Evolutionary conservation across 2,888 invertebrate species (phyloP).

Genomic region (Rutpela maculata): DNA sequence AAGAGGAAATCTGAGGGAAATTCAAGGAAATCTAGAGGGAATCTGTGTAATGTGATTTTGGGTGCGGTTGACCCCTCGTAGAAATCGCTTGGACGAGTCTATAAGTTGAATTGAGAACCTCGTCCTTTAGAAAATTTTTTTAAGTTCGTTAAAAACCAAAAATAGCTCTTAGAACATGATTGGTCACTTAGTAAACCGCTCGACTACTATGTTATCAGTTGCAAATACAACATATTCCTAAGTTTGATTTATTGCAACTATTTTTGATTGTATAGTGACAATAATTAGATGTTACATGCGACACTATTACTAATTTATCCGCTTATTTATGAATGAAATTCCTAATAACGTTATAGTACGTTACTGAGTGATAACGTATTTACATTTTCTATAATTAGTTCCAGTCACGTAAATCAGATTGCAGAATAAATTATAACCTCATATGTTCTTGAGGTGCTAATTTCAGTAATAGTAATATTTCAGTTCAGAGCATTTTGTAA

Average conservation of each 20-base stretch:
- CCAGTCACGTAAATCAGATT: slow-evolving; percentile 40
- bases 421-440: slow-evolving; percentile 19
- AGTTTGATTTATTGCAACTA: slow-evolving; percentile 21
- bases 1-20: too few species aligned
- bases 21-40: too few species aligned
- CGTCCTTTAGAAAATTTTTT: too few species aligned
- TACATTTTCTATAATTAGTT: slow-evolving; percentile 32
- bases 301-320: slow-evolving; percentile 11
- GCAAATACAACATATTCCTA: slow-evolving; percentile 10
- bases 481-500: not conserved
- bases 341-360: slow-evolving; percentile 11
- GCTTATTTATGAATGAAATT: slow-evolving; percentile 30
- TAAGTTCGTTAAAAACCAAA: too few species aligned
- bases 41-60: too few species aligned
- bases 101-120: too few species aligned
- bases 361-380: slow-evolving; percentile 32
- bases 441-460: slow-evolving; percentile 33
- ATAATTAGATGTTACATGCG: slow-evolving; percentile 3
- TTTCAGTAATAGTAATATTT: slow-evolving; percentile 9
- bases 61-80: too few species aligned
- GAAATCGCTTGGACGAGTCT: too few species aligned
- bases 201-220: too few species aligned
- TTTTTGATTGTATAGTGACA: slow-evolving; percentile 6
- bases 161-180: too few species aligned
- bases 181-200: too few species aligned